Percentiles rank a stretch among this genome's conserved stretches.
Evolutionary conservation across 2,113 vertebrate genomes (phyloP).

Genomic region (Eulacestoma nigropectus): DNA sequence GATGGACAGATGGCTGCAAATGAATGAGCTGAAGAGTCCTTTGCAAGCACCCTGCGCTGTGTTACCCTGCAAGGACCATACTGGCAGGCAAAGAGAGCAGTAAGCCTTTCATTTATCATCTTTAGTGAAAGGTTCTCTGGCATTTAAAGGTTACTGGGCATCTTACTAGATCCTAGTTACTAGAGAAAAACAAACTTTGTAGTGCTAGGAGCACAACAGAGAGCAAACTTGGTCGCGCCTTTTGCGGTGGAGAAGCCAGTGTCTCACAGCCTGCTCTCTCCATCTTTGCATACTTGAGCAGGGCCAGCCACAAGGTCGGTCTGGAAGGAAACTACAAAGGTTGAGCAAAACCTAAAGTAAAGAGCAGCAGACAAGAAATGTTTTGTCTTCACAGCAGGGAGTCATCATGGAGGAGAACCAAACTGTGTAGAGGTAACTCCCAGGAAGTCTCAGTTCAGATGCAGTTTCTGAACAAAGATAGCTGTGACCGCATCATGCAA

Average conservation of each 20-base stretch:
- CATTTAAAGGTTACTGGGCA: background rate
- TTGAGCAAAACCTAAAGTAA: background rate
- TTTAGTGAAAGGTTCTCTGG: background rate
- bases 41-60: background rate
- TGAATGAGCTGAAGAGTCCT: background rate
- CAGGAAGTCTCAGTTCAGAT: background rate
- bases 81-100: background rate
- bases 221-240: accelerated
- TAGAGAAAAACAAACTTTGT: background rate
- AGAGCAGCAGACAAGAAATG: background rate
- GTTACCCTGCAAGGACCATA: background rate
- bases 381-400: background rate
- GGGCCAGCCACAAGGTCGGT: background rate
- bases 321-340: background rate
- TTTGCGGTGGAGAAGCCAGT: background rate
- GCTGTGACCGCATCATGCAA: background rate
- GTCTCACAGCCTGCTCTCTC: background rate
- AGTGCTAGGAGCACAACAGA: background rate
- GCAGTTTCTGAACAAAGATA: background rate
- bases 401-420: background rate
- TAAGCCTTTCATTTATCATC: background rate
- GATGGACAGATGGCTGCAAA: background rate
- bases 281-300: background rate
- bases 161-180: background rate
- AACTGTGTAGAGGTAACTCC: too few relatives aligned